These are phyloP conservation scores for Conomelus anceps DNA, from an alignment of 2,888 invertebrate genomes.

Conservation along the genomic window DNA sequence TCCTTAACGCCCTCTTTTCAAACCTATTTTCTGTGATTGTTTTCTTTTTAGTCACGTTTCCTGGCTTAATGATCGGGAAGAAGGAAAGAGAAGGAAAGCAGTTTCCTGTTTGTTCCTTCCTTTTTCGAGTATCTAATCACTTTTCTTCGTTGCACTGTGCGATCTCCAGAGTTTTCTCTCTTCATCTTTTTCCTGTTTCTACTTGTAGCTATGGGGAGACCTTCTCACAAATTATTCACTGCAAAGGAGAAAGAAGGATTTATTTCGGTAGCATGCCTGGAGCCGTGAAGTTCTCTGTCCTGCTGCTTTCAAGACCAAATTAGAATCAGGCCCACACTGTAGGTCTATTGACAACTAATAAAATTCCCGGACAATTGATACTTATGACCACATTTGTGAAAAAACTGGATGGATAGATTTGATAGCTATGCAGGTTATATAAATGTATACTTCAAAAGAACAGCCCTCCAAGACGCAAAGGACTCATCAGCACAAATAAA, in stretches of 20 bases:
- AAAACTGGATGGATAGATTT: no score
- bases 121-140: not conserved
- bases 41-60: not conserved
- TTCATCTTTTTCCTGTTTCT: not conserved
- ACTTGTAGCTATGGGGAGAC: not conserved
- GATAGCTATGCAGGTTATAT: no score
- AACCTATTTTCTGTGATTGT: not conserved
- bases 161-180: not conserved
- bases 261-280: not conserved
- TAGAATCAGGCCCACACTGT: no score
- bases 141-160: not conserved
- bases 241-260: not conserved
- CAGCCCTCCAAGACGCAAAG: no score
- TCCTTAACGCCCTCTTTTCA: not conserved
- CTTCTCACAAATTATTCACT: not conserved
- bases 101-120: not conserved
- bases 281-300: not conserved
- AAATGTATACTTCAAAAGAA: no score
- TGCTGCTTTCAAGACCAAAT: no score
- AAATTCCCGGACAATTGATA: no score
- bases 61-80: not conserved
- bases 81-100: not conserved
- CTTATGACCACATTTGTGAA: no score
- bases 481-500: no score
- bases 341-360: no score